A percentile compares a stretch with the other conserved stretches of the same genome.
Evolutionary conservation across 2,888 invertebrate species (phyloP).

Genomic region (Adineta ricciae): DNA sequence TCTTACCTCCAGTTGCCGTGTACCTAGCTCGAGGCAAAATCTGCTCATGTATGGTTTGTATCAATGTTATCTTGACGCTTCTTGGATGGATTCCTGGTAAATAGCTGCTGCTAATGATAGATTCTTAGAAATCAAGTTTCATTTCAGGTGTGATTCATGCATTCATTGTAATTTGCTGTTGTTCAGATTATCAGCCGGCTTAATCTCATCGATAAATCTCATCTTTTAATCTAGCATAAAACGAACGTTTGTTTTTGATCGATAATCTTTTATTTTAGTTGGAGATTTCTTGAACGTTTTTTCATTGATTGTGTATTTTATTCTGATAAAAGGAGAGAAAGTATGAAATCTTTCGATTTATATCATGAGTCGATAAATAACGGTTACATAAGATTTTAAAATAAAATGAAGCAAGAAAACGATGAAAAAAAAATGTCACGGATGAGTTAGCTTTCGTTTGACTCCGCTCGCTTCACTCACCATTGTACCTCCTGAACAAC

Average conservation of each 20-base stretch:
- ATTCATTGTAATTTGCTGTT: conserved; percentile 1
- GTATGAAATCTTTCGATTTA: not conserved
- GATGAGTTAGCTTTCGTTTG: not conserved
- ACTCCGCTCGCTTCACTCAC: not conserved
- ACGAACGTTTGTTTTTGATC: not conserved
- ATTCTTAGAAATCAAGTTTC: not conserved
- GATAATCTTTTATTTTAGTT: not conserved
- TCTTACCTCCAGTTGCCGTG: not conserved
- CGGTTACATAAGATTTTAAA: not conserved
- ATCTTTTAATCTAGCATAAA: not conserved
- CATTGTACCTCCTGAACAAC: not conserved
- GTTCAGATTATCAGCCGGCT: not conserved
- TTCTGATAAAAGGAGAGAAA: not conserved
- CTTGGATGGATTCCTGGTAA: not conserved
- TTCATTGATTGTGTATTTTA: not conserved
- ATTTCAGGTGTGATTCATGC: not conserved
- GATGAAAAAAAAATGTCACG: not conserved
- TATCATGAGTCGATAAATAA: not conserved
- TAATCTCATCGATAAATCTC: not conserved
- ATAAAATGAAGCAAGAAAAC: not conserved
- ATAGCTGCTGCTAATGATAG: not conserved
- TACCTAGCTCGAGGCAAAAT: not conserved
- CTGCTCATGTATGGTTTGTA: not conserved
- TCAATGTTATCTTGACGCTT: not conserved
- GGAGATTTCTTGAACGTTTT: not conserved